Conservation (phyloP, 2,888 invertebrate species). For the Yponomeuta sedellus region DNA sequence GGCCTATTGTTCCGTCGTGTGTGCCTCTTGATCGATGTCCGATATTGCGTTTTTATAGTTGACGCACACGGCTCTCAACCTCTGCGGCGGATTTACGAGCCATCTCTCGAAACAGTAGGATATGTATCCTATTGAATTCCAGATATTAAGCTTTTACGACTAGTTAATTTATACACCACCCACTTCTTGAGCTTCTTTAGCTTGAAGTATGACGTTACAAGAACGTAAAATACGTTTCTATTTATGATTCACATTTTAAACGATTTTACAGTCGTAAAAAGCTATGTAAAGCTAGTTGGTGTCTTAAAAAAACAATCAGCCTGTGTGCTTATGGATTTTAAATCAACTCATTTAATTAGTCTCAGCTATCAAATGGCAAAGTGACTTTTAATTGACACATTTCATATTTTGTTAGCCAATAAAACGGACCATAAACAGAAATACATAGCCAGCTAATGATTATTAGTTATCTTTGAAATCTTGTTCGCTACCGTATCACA, state of each 20-base stretch:
- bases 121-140: conserved; percentile 42
- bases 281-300: background rate
- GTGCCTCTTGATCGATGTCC: conserved; percentile 67
- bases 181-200: conserved; percentile 41
- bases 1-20: conserved; percentile 58
- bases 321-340: background rate
- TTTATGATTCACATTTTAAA: conserved; percentile 7
- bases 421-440: background rate
- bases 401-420: conserved; percentile 12
- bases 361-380: conserved; percentile 9
- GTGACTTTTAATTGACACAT: conserved; percentile 11
- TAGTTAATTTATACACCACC: conserved; percentile 58
- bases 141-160: conserved; percentile 54
- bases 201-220: conserved; percentile 46
- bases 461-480: conserved; percentile 11
- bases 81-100: conserved; percentile 42
- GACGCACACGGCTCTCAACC: conserved; percentile 38
- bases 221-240: conserved; percentile 33
- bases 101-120: conserved; percentile 45
- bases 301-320: background rate
- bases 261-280: conserved; percentile 9
- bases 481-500: background rate
- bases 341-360: background rate
- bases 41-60: conserved; percentile 66
- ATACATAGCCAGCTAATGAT: conserved; percentile 6